These are phyloP conservation scores for Eubucco bourcierii DNA, from an alignment of 2,113 vertebrate species.

Conservation along the genomic window DNA sequence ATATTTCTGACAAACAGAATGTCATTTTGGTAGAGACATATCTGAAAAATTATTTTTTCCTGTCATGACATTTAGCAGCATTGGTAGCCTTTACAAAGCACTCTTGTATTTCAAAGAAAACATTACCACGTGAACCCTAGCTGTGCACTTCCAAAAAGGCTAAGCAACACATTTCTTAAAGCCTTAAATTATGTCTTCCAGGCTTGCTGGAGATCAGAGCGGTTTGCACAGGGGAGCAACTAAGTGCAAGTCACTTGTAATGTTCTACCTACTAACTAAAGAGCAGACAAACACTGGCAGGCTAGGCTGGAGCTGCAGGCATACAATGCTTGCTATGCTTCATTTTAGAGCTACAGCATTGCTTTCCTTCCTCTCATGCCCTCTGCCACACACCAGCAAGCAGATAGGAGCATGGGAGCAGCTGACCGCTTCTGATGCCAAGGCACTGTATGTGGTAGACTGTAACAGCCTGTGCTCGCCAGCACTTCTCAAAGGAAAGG, in stretches of 20 bases:
- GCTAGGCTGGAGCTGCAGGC: background rate
- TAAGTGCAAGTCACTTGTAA: constrained; percentile 3
- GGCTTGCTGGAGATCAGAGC: background rate
- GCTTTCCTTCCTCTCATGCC: background rate
- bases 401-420: constrained; percentile 1
- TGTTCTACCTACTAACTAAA: constrained; percentile 24
- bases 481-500: background rate
- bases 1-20: background rate
- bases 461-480: background rate
- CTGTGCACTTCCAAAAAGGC: background rate
- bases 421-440: constrained; percentile 15
- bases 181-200: background rate
- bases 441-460: background rate
- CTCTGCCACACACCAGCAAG: constrained; percentile 1
- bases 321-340: background rate
- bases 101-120: background rate
- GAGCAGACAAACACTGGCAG: constrained; percentile 5
- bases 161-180: background rate
- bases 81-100: background rate
- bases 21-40: background rate
- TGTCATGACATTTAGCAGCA: background rate
- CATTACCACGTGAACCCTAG: background rate
- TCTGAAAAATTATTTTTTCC: background rate
- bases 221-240: background rate
- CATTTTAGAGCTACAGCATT: background rate